Conservation (phyloP, 1,140 invertebrate species). For the Yoshiicerus persimilis region DNA sequence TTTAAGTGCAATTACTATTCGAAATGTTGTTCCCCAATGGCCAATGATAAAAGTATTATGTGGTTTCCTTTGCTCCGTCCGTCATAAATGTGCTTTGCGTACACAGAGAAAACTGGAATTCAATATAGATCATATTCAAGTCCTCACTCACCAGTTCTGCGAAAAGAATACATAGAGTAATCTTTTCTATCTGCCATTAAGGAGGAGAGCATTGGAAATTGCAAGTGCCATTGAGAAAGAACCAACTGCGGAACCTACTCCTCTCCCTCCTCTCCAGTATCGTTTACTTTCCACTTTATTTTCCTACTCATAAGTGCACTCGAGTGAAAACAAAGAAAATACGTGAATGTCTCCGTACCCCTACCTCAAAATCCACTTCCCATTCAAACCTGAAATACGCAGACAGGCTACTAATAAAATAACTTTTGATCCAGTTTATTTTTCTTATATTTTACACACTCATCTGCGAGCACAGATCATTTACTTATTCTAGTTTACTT, state of each 20-base stretch:
- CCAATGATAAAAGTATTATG: not conserved
- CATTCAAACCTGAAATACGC: not conserved
- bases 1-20: not conserved
- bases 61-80: not conserved
- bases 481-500: too few relatives aligned
- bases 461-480: too few relatives aligned
- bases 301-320: not conserved
- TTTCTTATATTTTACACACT: too few relatives aligned
- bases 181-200: not conserved
- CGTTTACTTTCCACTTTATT: constrained; percentile 8
- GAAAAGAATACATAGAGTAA: not conserved
- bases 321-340: not conserved
- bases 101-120: not conserved
- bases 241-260: not conserved
- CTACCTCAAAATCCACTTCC: not conserved
- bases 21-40: not conserved
- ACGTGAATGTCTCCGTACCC: not conserved
- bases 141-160: not conserved
- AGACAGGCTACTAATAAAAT: not conserved
- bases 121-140: not conserved
- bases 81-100: not conserved
- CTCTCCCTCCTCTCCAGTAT: not conserved
- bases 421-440: too few relatives aligned
- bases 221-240: not conserved
- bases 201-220: not conserved